phyloP scores from a whole-genome alignment of 2,797 vertebrate species.

The Manis javanica region DNA sequence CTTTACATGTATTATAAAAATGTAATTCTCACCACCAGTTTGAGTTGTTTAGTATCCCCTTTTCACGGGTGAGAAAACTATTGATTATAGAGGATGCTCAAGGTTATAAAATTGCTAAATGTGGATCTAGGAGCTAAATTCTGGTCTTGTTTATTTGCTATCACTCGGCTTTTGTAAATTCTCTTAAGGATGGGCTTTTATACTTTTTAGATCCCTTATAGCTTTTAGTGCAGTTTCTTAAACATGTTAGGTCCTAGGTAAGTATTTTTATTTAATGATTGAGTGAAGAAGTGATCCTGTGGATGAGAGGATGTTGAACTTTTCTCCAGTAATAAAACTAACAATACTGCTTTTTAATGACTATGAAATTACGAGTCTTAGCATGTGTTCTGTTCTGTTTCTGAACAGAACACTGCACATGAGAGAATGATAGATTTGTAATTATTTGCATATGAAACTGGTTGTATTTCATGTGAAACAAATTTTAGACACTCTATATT shows the following conservation, averaged over 20 bases:
- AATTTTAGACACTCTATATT: background rate
- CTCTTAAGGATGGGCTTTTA: background rate
- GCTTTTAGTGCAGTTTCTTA: background rate
- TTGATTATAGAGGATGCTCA: background rate
- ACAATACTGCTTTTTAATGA: background rate
- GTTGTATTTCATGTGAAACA: slow-evolving; percentile 52
- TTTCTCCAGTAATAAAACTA: background rate
- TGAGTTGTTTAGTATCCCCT: background rate
- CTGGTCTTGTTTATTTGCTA: background rate
- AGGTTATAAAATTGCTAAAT: background rate
- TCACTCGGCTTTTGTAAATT: background rate
- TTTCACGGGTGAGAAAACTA: background rate
- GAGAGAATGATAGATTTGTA: slow-evolving; percentile 49
- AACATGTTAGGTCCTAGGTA: background rate
- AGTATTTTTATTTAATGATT: background rate
- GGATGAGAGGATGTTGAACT: background rate
- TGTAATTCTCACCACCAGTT: background rate
- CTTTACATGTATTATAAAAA: background rate
- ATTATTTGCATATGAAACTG: slow-evolving; percentile 48
- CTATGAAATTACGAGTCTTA: slow-evolving; percentile 22
- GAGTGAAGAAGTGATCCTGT: background rate
- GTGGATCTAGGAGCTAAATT: background rate
- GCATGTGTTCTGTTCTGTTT: slow-evolving; percentile 42
- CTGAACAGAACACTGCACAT: slow-evolving; percentile 27
- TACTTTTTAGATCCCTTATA: background rate